Base-by-base conservation (phyloP, 2,113 vertebrate species). In the Ardeotis arabs region DNA sequence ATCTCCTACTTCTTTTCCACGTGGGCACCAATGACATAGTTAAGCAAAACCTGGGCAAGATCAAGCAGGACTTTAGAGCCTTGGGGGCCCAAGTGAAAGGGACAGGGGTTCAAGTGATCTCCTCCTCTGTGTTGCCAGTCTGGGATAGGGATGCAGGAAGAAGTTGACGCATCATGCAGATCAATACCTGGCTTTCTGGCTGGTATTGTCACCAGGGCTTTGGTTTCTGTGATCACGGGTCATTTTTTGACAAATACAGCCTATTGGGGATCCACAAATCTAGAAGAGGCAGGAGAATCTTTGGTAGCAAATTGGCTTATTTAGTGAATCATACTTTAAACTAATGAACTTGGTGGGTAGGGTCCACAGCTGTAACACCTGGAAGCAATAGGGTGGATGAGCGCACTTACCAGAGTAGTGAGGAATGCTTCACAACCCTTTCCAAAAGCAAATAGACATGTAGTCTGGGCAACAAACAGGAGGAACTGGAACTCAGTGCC, bases 221-320 rank as follows among this genome's bases (percentile, higher is more conserved):
- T 67, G 69, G 27, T 53, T 82, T 37, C 60, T 52, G 10, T 37
- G 29, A 59, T 59, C 17, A 35, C 1, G 4, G 35, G 59, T 44
- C 1, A 7, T 56, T 88, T 41, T 41, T 64, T 1, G 1, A 59
- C 2, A 0, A 33, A 52, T 52, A 25, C 50, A 52, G 23, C 9
- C 41, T 82, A 24, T 1, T 37, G 14, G 12, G 11, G 24, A 82
- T 59, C 7, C 64, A n/a, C 37, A 20, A 15, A 10, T 19, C 14
- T 53, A 23, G 17, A n/a, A 60, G 13, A 93, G 7, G 33, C 24
- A 66, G 39, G 16, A 72, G 21, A 31, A 76, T 31, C 67, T 82
- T 72, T 2, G 2, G 37, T 77, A 66, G 37, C 25, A 55, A 15
- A 53, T 29, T 66, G n/a, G 18, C 22, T 70, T 21, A 47, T 28